Evolutionary conservation across 2,888 invertebrate genomes (phyloP), one percentile per base, ranked within the genome.

Genomic region (Rugalucina vietnamica): DNA sequence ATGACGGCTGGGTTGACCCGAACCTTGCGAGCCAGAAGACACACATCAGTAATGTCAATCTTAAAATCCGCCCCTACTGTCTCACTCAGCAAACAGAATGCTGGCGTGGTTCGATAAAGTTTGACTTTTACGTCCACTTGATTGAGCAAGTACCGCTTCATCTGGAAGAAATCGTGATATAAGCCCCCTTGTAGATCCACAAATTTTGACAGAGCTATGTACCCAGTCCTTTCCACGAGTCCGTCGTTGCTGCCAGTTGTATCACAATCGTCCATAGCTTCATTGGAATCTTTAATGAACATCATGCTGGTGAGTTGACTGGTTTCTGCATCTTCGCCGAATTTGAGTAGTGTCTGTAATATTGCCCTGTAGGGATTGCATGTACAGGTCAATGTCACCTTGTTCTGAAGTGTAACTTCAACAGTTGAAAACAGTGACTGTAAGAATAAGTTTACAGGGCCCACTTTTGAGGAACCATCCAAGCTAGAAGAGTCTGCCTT

Each of bases 351-450:
- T 12, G 71, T 71, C 27, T 71, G 29, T 50, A 76, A 71, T 4
- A 78, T 78, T 8, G 78, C 78, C 29, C 14, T 70, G 36, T 50
- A 78, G 21, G 54, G 70, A 1, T 79, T 50, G 34, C 43, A 49
- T 34, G 14, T 70, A 24, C 71, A 71, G 29, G 70, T 70, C 70
- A 32, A 50, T 10, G 27, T 12, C 18, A 36, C 27, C 37, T 77
- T 77, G 50, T 49, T 54, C 50, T 77, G 77, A 27, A 77, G 77
- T 14, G 77, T 70, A 14, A 77, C 77, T 34, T 77, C 77, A 5
- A 36, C n/a, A n/a, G 50, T 21, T 12, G 70, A 43, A 43, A 43
- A 77, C 18, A 77, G 32, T 21, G 77, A 39, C 36, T 77, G 69
- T n/a, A 70, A 50, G 21, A 77, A 49, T 32, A 71, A 24, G 32